Evolutionary conservation across 2,888 invertebrate species (phyloP), one percentile per base, ranked within the genome.

Genomic region (Standfussiana lucernea): DNA sequence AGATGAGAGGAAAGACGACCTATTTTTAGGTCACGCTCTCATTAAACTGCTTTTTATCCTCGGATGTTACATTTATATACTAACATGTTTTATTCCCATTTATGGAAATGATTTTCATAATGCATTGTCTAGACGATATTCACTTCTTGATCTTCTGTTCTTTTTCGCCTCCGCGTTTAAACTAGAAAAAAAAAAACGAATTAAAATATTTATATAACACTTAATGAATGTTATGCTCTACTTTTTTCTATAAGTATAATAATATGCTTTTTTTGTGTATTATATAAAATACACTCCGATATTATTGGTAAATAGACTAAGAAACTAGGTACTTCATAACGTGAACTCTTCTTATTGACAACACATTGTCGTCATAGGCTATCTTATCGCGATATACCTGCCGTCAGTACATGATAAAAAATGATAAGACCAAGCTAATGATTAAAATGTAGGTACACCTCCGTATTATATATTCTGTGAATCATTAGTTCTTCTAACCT

Each of bases 361-460:
- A 93, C 89, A 90, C 86, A 91, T 90, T 93, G 93, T 93, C 95
- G 93, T 94, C 94, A 94, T 91, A 89, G 83, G 77, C 83, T 94
- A 95, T 95, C 95, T 95, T 94, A 96, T 95, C 95, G 88, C 89
- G 87, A 93, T 93, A 89, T 92, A 94, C 94, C 94, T 95, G 94
- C 91, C 92, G 91, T 93, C 92, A 91, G 91, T 92, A 91, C 89
- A 89, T 91, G 94, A 95, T 93, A 94, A 92, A 87, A 87, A 79
- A 75, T 91, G 93, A 94, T 95, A 94, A 93, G 89, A 88, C 85
- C 84, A 83, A 90, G 89, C 89, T 92, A 92, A 93, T 93, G 94
- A 93, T 91, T 93, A 94, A 94, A 87, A 88, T 75, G 66, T n/a
- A n/a, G n/a, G n/a, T 85, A 79, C 50, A 75, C 69, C 64, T 72